Conservation (phyloP, 2,113 vertebrate genomes). For the Calonectris borealis region DNA sequence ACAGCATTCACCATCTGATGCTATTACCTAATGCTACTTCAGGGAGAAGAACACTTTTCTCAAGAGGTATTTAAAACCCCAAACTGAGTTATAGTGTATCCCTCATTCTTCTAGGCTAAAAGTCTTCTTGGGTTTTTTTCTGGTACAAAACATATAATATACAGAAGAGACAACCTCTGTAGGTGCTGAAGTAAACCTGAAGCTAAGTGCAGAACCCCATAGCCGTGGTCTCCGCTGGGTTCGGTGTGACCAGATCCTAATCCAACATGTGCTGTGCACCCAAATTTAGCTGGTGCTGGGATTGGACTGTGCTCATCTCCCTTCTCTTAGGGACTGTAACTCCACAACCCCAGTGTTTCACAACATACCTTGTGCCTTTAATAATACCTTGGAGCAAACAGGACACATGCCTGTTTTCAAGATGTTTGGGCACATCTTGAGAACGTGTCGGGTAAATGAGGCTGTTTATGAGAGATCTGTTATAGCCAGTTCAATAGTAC, state of each 20-base stretch:
- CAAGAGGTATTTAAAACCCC: not conserved
- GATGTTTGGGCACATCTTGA: not conserved
- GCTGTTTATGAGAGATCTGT: slow-evolving; percentile 44
- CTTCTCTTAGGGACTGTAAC: not conserved
- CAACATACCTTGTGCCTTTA: not conserved
- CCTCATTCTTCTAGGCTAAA: not conserved
- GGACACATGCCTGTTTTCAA: not conserved
- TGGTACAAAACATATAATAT: not conserved
- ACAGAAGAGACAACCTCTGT: not conserved
- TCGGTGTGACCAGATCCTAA: not conserved
- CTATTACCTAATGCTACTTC: not conserved
- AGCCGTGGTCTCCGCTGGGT: not conserved
- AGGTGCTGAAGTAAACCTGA: not conserved
- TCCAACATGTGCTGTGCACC: accelerated
- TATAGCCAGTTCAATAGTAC: slow-evolving; percentile 13
- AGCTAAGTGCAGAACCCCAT: not conserved
- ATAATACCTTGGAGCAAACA: not conserved
- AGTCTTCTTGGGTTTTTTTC: not conserved
- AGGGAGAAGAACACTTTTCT: not conserved
- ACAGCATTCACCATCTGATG: not conserved
- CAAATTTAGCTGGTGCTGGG: not conserved
- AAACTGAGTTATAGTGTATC: not conserved
- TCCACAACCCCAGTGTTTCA: not conserved
- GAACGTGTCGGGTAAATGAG: slow-evolving; percentile 13
- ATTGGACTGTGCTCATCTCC: not conserved